Base-by-base conservation (phyloP, 2,888 invertebrate species). In the Thumatha senex region DNA sequence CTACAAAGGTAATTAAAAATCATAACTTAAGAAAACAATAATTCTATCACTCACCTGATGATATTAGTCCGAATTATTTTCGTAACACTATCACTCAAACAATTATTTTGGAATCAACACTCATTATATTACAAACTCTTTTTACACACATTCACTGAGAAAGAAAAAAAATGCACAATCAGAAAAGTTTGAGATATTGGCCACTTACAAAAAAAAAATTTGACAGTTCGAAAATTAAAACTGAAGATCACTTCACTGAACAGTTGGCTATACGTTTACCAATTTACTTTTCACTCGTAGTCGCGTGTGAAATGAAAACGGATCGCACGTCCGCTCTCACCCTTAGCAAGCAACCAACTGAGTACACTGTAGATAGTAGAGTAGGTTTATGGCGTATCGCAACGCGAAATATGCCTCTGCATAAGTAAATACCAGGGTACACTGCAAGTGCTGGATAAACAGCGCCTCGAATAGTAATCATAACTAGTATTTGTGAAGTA, bases 321-420 rank as follows among this genome's bases (percentile, higher is more conserved):
- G 46, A 38, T n/a, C 24, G 24, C 41, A 38, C 65, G 58, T 40
- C 70, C 63, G 14, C 50, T 50, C 63, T 34, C 47, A 11, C 24
- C 46, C 46, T 42, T 18, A 34, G 56, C 43, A 30, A 42, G 59
- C 24, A 34, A 40, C 40, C 52, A 46, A 66, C 69, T 67, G 57
- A 18, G 2, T 41, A 51, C 33, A 8, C 38, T 13, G 7, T 49
- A 41, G 14, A 36, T 54, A 56, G 36, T 7, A 45, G 5, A 15
- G 45, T 36, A 45, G 29, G 45, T 38, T 14, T 36, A 39, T 18
- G 54, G 38, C 44, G 10, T 46, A 34, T 35, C 43, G 48, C 51
- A 46, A 43, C 34, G 46, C 50, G 43, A 49, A 58, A 61, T 65
- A 58, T 54, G 51, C 39, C 40, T 12, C 47, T 56, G 56, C 62